These are phyloP conservation scores for Drosophila mimetica DNA, from an alignment of 2,888 invertebrate genomes.

Conservation along the genomic window DNA sequence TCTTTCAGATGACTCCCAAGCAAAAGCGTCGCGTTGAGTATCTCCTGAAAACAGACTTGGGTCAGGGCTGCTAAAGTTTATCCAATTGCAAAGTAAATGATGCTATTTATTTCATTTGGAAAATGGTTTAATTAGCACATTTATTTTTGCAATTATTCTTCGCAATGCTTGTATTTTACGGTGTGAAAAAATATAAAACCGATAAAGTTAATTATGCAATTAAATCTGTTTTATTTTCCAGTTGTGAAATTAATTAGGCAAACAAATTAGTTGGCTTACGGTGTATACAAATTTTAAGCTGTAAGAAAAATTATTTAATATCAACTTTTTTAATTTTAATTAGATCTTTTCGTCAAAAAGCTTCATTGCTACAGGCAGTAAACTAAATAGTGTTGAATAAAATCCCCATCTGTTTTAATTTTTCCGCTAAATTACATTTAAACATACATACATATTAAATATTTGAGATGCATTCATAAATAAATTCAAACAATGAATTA, in stretches of 20 bases:
- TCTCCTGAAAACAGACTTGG: constrained; percentile 48
- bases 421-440: constrained; percentile 30
- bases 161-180: not conserved
- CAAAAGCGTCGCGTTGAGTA: constrained; percentile 45
- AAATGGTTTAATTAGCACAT: constrained; percentile 22
- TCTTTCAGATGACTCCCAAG: constrained; percentile 47
- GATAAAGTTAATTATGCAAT: constrained; percentile 30
- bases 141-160: constrained; percentile 27
- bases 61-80: not conserved
- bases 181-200: not conserved
- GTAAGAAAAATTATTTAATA: not conserved
- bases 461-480: constrained; percentile 40
- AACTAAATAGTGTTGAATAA: not conserved
- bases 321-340: constrained; percentile 4
- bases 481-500: constrained; percentile 43
- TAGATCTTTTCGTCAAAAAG: constrained; percentile 2
- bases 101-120: constrained; percentile 8
- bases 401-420: constrained; percentile 9
- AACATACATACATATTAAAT: constrained; percentile 36
- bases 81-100: constrained; percentile 34
- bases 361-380: not conserved
- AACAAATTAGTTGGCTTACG: not conserved
- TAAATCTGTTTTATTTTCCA: not conserved
- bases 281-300: not conserved
- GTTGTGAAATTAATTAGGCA: not conserved